Evolutionary conservation across 92 coral and sea anemone genomes (phyloP), one percentile per base, ranked within the genome.

Genomic region (Metridium senile): DNA sequence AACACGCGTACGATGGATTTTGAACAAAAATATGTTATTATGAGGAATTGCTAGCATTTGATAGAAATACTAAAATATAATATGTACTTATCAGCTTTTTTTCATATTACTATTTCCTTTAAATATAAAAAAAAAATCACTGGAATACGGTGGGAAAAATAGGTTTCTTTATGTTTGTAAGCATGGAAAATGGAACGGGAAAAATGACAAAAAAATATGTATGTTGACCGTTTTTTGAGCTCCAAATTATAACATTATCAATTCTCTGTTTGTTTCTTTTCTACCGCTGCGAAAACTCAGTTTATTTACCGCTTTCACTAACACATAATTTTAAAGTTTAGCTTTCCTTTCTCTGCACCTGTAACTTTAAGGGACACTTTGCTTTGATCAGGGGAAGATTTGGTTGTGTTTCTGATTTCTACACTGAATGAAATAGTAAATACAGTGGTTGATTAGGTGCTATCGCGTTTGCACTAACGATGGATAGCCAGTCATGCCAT

Each of bases 251-350:
- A 39, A 39, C 49, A 39, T 39, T 39, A 4, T 39, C 49, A 39
- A 39, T 13, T 13, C 49, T 13, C 13, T 39, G 49, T 39, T 39
- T 39, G 49, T 39, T 39, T 6, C 13, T 4, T 39, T 39, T 6
- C 13, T 39, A 4, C 49, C 49, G 49, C 49, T 39, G 49, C 13
- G 49, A 39, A 39, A n/a, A 39, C 13, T 39, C 49, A 6, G 6
- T 39, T 39, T 39, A 39, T 39, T 39, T 39, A 4, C 49, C 4
- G 17, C 3, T 9, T 54, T 54, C 59, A 21, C 25, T 21, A 6
- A 54, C 59, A 20, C 59, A 54, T 6, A 20, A 54, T 54, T 16
- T n/a, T 67, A 78, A 33, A 59, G 66, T 59, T 22, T 26, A 7
- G 66, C 31, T 59, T 54, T 4, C 61, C 17, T 16, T 22, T 59